Conservation (phyloP, 2,888 invertebrate genomes). For the Nematopogon swammerdamellus region DNA sequence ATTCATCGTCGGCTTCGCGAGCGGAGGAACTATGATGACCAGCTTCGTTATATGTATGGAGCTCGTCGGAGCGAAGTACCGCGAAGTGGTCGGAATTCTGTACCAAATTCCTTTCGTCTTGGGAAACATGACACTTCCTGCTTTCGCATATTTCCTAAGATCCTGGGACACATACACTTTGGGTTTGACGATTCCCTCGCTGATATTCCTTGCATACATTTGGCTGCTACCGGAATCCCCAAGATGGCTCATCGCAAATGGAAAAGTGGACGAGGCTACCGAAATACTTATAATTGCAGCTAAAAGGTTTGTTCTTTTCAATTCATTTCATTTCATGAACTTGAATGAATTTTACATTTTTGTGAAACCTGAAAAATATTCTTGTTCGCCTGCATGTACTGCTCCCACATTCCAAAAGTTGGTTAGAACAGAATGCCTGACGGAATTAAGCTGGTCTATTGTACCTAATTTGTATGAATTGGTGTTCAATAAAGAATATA, state of each 20-base stretch:
- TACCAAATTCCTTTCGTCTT: constrained; percentile 68
- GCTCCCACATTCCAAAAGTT: too few species aligned
- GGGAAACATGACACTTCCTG: constrained; percentile 62
- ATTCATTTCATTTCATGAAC: too few species aligned
- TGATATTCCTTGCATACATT: constrained; percentile 63
- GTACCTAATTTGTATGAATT: too few species aligned
- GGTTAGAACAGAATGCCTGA: too few species aligned
- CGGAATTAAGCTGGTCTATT: too few species aligned
- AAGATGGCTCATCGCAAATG: constrained; percentile 73
- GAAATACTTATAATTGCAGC: constrained; percentile 66
- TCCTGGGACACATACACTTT: constrained; percentile 64
- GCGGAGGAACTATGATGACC: constrained; percentile 79
- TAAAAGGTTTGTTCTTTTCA: constrained; percentile 32
- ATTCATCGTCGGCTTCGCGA: constrained; percentile 69
- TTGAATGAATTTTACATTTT: too few species aligned
- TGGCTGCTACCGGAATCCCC: constrained; percentile 77
- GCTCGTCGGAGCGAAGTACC: constrained; percentile 51
- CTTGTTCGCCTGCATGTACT: too few species aligned
- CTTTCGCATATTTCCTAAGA: constrained; percentile 62
- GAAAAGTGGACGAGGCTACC: constrained; percentile 61
- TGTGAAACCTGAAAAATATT: too few species aligned
- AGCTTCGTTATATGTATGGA: constrained; percentile 70
- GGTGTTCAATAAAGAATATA: too few species aligned
- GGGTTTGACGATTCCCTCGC: constrained; percentile 57
- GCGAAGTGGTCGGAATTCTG: constrained; percentile 56